Conservation (phyloP, 2,113 vertebrate species). For the Conger conger region DNA sequence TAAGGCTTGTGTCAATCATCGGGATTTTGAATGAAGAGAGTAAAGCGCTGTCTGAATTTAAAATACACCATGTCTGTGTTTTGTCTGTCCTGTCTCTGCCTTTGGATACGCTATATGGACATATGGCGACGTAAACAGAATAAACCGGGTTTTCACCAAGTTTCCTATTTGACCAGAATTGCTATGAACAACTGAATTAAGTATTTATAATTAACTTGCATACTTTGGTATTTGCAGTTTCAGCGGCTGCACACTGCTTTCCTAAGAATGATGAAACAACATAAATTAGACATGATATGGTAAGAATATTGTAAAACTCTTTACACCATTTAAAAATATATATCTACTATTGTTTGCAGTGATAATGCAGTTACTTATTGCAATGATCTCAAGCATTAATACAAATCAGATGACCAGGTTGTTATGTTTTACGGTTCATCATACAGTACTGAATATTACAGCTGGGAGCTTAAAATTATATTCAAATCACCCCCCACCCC, state of each 20-base stretch:
- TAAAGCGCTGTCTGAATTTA: constrained; percentile 33
- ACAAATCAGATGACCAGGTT: neutral
- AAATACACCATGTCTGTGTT: constrained; percentile 21
- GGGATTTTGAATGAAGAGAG: neutral
- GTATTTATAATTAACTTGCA: constrained; percentile 29
- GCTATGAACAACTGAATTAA: neutral
- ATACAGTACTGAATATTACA: neutral
- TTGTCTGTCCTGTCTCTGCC: neutral
- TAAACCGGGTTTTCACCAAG: neutral
- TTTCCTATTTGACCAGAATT: neutral
- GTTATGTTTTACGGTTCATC: neutral
- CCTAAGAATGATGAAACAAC: constrained; percentile 78
- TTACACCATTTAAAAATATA: neutral
- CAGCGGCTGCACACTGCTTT: constrained; percentile 84
- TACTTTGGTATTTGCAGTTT: constrained; percentile 72
- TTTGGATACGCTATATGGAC: neutral
- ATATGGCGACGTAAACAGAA: neutral
- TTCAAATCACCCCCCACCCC: neutral
- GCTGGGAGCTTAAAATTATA: neutral
- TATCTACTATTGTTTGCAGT: neutral
- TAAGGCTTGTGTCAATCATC: constrained; percentile 1
- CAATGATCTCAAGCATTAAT: neutral
- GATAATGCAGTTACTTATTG: neutral
- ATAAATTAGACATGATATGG: constrained; percentile 76
- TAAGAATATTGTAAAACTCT: constrained; percentile 54